A percentile compares a stretch with the other conserved stretches of the same genome.
These are phyloP conservation scores for Choloepus didactylus DNA, from an alignment of 2,797 vertebrate genomes.

Conservation along the genomic window DNA sequence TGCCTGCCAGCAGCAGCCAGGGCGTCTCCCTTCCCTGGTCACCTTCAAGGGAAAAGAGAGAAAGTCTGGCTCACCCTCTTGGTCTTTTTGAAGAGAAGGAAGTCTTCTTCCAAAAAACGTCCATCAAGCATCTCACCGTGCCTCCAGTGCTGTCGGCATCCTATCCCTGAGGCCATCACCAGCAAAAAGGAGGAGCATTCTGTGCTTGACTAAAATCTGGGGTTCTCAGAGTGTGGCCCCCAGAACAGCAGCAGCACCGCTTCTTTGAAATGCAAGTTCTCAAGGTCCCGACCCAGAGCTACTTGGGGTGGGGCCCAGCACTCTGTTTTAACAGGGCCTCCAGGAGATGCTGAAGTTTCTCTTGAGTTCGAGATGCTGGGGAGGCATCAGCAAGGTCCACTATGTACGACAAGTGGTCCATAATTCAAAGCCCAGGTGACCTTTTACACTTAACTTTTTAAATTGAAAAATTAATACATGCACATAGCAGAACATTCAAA, in stretches of 20 bases:
- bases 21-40: background rate
- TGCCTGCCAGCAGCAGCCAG: background rate
- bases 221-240: background rate
- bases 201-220: background rate
- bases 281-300: background rate
- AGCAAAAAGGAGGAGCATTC: background rate
- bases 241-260: background rate
- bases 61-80: background rate
- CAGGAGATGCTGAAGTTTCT: background rate
- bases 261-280: background rate
- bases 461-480: background rate
- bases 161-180: background rate
- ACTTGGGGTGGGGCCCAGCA: background rate
- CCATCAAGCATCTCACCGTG: background rate
- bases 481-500: background rate
- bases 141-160: background rate
- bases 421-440: background rate
- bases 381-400: background rate
- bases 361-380: background rate
- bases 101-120: background rate
- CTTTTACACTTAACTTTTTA: background rate
- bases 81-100: background rate
- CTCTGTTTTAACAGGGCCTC: background rate
- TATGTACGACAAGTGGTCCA: background rate
- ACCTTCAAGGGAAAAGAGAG: rapidly evolving